Evolutionary conservation across 2,888 invertebrate species (phyloP), one percentile per base, ranked within the genome.

Genomic region (Andricus curvator): DNA sequence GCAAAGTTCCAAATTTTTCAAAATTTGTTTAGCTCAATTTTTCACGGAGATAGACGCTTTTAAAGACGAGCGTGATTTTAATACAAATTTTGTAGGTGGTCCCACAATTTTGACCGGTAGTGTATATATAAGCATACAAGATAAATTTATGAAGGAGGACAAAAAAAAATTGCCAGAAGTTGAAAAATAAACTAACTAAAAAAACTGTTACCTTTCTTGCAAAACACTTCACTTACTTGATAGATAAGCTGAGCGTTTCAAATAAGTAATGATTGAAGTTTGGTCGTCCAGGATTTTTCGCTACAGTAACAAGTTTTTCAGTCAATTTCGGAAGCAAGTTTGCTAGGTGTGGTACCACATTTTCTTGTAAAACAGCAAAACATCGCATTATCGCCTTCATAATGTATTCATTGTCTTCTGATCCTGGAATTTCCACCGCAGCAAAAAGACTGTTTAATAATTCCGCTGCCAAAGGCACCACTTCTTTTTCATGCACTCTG

Each of bases 191-290:
- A 48, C 17, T 48, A 48, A 17, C 48, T 48, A 48, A 17, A 48
- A 17, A 17, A 48, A 48, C 48, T 48, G 17, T 48, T 17, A 48
- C 5, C 5, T 48, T 48, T 48, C 17, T 17, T 17, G 5, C 44
- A n/a, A 41, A 37, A 44, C 29, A 65, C 48, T 37, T 22, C n/a
- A 94, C 95, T 94, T 91, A 97, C 96, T 96, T 96, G n/a, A 98
- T 96, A 5, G 96, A 95, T 67, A 99, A 93, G 41, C 98, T 97
- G 64, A 99, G 94, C 0, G 98, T 97, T 94, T 99, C 99, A 92
- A 99, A 99, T 60, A 99, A 94, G 93, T 97, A 99, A 92, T 99
- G 99, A 94, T 99, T 99, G 94, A 99, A 99, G 92, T 99, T 97
- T 0, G 99, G 99, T 89, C 98, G 97, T 88, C 97, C 97, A 0